Evolutionary conservation across 1,140 invertebrate species (phyloP).

Genomic region (Anoplophora glabripennis): DNA sequence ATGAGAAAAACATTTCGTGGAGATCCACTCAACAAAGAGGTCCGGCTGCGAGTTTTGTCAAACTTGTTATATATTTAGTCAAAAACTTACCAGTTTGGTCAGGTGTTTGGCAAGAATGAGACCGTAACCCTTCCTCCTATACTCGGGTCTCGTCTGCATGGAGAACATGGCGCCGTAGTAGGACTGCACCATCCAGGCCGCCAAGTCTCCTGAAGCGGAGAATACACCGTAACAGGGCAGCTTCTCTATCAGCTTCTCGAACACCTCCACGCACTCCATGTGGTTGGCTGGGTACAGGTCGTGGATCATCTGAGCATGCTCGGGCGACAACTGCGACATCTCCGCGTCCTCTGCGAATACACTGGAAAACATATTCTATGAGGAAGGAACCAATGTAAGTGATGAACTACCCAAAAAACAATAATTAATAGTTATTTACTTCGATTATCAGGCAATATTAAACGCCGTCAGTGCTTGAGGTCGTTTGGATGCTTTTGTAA

Average conservation of each 20-base stretch:
- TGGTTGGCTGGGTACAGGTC: constrained; percentile 81
- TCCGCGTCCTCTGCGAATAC: constrained; percentile 60
- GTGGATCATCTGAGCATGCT: constrained; percentile 76
- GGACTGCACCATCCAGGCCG: constrained; percentile 83
- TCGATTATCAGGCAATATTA: too few relatives aligned
- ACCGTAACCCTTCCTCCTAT: constrained; percentile 74
- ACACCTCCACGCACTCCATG: constrained; percentile 77
- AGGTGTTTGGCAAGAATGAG: constrained; percentile 64
- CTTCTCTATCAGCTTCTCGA: constrained; percentile 71
- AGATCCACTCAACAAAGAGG: too few relatives aligned
- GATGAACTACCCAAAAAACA: too few relatives aligned
- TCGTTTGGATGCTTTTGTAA: too few relatives aligned
- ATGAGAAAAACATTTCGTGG: too few relatives aligned
- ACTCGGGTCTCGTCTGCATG: constrained; percentile 82
- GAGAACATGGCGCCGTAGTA: constrained; percentile 88
- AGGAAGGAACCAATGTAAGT: neutral
- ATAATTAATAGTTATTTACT: too few relatives aligned
- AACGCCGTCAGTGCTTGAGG: too few relatives aligned
- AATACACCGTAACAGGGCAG: constrained; percentile 78
- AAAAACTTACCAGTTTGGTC: constrained; percentile 60
- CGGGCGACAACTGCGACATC: constrained; percentile 67
- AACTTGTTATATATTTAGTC: too few relatives aligned
- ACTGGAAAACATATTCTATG: constrained; percentile 50
- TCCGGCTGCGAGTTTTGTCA: too few relatives aligned
- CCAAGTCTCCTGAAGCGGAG: constrained; percentile 61